These are phyloP conservation scores for cat (Felis catus) DNA, from an alignment of 2,113 vertebrate genomes.

Conservation along the genomic window DNA sequence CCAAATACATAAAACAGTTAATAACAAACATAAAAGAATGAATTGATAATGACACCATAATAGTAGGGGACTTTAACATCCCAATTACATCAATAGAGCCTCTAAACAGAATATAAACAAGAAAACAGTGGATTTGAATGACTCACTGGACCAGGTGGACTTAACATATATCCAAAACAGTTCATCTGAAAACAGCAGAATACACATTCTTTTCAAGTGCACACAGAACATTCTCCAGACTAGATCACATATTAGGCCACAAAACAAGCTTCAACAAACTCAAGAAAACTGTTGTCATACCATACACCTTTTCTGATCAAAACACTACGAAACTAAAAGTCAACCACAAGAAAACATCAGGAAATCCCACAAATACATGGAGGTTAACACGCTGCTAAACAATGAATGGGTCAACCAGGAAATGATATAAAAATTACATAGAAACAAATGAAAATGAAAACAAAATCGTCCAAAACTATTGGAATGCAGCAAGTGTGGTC, in stretches of 20 bases:
- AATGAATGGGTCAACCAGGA: background rate
- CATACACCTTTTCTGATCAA: background rate
- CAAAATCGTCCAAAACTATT: background rate
- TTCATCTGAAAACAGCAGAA: background rate
- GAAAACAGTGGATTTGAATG: background rate
- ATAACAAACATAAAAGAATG: background rate
- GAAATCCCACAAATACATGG: background rate
- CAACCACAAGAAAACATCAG: background rate
- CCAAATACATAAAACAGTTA: background rate
- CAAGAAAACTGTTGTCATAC: background rate
- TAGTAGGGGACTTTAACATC: background rate
- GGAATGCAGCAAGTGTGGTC: background rate
- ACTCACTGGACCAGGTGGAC: background rate
- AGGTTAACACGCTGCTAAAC: background rate
- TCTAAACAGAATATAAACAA: background rate
- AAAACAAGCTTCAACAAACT: background rate
- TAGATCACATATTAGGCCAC: background rate
- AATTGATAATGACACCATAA: background rate
- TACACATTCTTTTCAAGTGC: background rate
- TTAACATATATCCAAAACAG: background rate
- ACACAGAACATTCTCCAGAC: background rate
- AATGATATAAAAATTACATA: background rate
- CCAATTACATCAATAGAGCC: background rate
- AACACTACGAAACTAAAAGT: background rate
- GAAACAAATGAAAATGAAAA: background rate